Conservation (phyloP, 2,888 invertebrate species). For the Andrena camellia region DNA sequence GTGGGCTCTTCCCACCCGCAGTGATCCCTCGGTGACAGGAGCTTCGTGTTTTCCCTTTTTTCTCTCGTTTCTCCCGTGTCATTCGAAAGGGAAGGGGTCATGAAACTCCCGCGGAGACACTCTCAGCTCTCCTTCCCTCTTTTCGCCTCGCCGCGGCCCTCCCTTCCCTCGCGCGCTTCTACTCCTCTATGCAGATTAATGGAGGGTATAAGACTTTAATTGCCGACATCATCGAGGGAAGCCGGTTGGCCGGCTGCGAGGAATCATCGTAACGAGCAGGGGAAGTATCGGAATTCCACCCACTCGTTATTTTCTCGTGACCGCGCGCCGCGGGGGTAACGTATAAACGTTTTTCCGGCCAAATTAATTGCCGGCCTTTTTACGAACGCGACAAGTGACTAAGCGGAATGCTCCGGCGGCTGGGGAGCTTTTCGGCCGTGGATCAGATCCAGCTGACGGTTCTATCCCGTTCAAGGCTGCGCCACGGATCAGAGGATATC, state of each 20-base stretch:
- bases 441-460: neutral
- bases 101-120: conserved; percentile 58
- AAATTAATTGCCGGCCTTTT: conserved; percentile 45
- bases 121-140: conserved; percentile 2
- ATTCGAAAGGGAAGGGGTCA: conserved; percentile 51
- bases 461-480: conserved; percentile 21
- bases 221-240: conserved; percentile 67
- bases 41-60: conserved; percentile 64
- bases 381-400: conserved; percentile 35
- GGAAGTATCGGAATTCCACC: conserved; percentile 60
- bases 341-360: conserved; percentile 44
- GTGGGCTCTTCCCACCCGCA: conserved; percentile 65
- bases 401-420: conserved; percentile 26
- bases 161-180: neutral
- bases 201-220: conserved; percentile 70
- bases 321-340: conserved; percentile 20
- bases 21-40: conserved; percentile 74
- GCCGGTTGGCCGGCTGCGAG: conserved; percentile 48
- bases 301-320: conserved; percentile 44
- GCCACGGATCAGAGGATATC: conserved; percentile 47
- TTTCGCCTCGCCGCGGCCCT: neutral
- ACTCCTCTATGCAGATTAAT: conserved; percentile 65
- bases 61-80: conserved; percentile 31
- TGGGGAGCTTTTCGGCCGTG: neutral
- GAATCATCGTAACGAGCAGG: conserved; percentile 61